Percentiles rank a stretch among this genome's conserved stretches.
phyloP scores from a whole-genome alignment of 92 coral and sea anemone genomes.

The Pocillopora grandis region DNA sequence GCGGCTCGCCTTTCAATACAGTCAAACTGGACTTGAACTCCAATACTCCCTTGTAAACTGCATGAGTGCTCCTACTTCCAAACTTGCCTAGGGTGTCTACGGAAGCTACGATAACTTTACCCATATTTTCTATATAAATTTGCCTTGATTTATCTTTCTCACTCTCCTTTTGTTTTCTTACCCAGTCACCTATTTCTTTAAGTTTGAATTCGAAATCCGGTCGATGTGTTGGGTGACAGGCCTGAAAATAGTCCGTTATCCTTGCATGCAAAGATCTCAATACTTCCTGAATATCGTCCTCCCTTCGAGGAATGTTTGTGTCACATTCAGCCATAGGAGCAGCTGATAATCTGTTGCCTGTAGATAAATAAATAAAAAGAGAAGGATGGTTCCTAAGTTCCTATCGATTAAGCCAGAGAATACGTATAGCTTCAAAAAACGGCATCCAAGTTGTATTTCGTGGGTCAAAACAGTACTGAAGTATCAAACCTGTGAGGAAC shows the following conservation, averaged over 20 bases:
- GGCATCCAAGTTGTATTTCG: too few relatives aligned
- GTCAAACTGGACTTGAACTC: constrained; percentile 20
- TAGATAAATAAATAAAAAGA: too few relatives aligned
- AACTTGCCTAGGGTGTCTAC: constrained; percentile 23
- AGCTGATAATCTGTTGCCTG: too few relatives aligned
- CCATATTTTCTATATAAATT: not conserved
- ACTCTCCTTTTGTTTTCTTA: constrained; percentile 19
- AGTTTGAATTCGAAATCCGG: not conserved
- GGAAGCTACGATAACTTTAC: constrained; percentile 14
- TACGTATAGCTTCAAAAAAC: too few relatives aligned
- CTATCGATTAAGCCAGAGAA: too few relatives aligned
- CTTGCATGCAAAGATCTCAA: not conserved
- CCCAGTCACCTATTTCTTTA: constrained; percentile 10
- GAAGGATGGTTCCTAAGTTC: too few relatives aligned
- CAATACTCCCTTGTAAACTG: constrained; percentile 16
- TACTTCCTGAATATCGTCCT: not conserved
- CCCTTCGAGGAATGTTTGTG: not conserved
- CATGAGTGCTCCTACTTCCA: constrained; percentile 21
- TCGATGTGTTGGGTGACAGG: not conserved
- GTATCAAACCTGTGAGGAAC: too few relatives aligned
- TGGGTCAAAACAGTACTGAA: too few relatives aligned
- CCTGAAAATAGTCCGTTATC: not conserved
- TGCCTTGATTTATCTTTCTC: not conserved
- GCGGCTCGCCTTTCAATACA: constrained; percentile 13
- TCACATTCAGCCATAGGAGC: not conserved